Conservation (phyloP, 1,140 invertebrate species). For the Hyposmocoma kahamanoa region DNA sequence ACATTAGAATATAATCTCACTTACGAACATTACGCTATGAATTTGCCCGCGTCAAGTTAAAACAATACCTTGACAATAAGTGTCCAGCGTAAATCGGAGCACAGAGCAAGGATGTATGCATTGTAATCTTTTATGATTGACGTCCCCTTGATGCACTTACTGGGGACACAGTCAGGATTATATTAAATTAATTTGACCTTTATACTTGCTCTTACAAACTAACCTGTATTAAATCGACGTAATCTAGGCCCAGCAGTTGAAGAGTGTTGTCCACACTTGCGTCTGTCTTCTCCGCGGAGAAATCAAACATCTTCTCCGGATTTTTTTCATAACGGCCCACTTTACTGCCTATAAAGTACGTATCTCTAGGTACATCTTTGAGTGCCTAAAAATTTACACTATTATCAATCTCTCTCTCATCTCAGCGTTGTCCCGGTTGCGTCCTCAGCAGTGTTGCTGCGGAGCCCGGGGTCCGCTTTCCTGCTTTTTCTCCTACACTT, state of each 20-base stretch:
- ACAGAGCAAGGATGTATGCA: too few relatives aligned
- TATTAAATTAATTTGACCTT: constrained; percentile 9
- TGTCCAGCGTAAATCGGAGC: too few relatives aligned
- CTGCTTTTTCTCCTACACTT: too few relatives aligned
- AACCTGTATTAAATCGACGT: constrained; percentile 91
- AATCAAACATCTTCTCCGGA: constrained; percentile 89
- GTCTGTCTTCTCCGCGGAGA: constrained; percentile 83
- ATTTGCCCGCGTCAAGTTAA: too few relatives aligned
- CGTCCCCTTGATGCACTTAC: too few relatives aligned
- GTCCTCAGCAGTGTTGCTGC: too few relatives aligned
- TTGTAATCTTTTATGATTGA: too few relatives aligned
- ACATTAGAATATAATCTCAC: too few relatives aligned
- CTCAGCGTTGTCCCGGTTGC: constrained; percentile 89
- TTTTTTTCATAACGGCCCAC: constrained; percentile 87
- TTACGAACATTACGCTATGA: too few relatives aligned
- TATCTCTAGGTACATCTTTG: constrained; percentile 82
- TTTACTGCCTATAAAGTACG: constrained; percentile 96
- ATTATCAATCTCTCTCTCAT: constrained; percentile 88
- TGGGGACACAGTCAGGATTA: constrained; percentile 4
- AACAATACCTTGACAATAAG: too few relatives aligned
- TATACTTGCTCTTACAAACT: constrained; percentile 10
- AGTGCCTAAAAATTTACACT: constrained; percentile 81
- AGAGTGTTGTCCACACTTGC: constrained; percentile 87
- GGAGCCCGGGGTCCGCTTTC: too few relatives aligned
- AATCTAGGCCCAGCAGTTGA: constrained; percentile 82